phyloP scores from a whole-genome alignment of 1,140 invertebrate species.

The Oppia nitens region DNA sequence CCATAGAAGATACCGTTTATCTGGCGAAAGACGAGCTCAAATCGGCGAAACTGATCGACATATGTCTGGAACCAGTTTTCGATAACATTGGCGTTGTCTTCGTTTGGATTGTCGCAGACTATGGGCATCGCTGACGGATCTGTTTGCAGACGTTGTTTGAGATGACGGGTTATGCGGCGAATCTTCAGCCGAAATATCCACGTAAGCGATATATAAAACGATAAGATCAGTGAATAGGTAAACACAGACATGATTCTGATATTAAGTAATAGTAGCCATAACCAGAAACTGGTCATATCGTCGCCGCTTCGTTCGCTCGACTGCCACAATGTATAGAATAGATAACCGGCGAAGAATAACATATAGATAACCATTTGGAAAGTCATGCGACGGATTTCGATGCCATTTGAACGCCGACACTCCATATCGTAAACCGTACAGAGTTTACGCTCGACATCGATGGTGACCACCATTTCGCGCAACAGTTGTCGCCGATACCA shows the following conservation, averaged over 20 bases:
- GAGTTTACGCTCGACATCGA: not conserved
- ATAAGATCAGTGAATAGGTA: not conserved
- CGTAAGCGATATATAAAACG: not conserved
- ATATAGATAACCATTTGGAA: not conserved
- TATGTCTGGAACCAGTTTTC: not conserved
- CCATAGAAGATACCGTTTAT: not conserved
- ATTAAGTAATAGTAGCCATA: not conserved
- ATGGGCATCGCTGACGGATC: no score
- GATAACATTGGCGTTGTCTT: not conserved
- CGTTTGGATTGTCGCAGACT: not conserved
- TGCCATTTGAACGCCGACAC: not conserved
- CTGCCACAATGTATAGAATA: not conserved
- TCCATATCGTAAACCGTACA: no score
- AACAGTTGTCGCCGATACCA: not conserved
- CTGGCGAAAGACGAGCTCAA: not conserved
- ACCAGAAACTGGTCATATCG: no score
- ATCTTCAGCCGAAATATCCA: not conserved
- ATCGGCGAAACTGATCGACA: not conserved
- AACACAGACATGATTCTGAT: not conserved
- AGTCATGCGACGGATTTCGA: not conserved
- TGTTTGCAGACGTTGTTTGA: not conserved
- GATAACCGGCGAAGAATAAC: not conserved
- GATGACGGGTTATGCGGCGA: not conserved
- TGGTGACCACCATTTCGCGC: not conserved
- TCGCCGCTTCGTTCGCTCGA: not conserved